Conservation (phyloP, 2,113 vertebrate genomes). For the Clarias batrachus region DNA sequence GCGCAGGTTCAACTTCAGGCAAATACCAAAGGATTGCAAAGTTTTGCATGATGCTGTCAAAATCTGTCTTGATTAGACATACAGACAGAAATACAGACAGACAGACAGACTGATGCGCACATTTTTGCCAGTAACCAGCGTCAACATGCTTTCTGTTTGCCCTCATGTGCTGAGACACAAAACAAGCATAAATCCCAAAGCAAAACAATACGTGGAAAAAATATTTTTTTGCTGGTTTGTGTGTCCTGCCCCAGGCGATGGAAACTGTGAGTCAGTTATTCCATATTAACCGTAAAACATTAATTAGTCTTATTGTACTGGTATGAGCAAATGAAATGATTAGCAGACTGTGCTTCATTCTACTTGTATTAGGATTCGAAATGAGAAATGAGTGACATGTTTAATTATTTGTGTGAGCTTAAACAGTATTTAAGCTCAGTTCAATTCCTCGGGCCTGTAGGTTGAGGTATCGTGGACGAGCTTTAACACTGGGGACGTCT, state of each 20-base stretch:
- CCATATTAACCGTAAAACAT: neutral
- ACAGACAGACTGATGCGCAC: too few species aligned
- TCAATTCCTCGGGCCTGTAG: constrained; percentile 61
- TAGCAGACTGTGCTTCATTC: neutral
- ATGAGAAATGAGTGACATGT: neutral
- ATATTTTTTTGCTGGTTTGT: neutral
- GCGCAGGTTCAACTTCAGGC: too few species aligned
- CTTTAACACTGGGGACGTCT: constrained; percentile 86
- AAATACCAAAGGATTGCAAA: too few species aligned
- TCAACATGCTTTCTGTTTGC: neutral
- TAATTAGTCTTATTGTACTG: neutral
- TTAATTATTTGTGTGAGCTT: neutral
- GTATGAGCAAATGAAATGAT: neutral
- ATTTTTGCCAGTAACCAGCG: too few species aligned
- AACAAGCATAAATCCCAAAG: neutral
- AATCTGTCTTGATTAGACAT: too few species aligned
- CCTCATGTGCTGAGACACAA: neutral
- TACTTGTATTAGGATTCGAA: neutral
- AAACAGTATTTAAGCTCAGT: neutral
- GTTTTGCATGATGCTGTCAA: too few species aligned
- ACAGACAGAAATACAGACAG: too few species aligned
- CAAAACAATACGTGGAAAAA: constrained; percentile 5
- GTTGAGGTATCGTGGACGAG: constrained; percentile 85
- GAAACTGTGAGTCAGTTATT: neutral
- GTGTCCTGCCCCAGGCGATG: neutral